phyloP scores from a whole-genome alignment of 2,888 invertebrate species.

The Meta bourneti region DNA sequence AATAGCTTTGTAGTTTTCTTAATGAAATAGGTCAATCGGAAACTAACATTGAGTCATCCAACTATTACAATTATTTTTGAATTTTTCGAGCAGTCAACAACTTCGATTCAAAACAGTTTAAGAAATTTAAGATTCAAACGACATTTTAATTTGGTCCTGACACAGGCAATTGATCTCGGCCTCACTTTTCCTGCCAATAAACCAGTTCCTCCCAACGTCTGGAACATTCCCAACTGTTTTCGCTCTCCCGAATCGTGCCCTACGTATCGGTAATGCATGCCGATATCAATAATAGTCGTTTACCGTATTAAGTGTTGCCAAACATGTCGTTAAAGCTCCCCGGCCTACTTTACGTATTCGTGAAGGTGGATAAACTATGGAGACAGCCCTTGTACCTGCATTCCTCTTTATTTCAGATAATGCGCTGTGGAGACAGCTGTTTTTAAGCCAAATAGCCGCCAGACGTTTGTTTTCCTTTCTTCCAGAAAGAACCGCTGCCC shows the following conservation, averaged over 20 bases:
- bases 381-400: conserved; percentile 65
- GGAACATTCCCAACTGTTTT: not conserved
- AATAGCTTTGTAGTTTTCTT: no score
- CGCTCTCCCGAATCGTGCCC: not conserved
- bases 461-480: not conserved
- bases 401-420: conserved; percentile 47
- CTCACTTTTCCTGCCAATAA: no score
- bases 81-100: no score
- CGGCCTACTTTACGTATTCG: conserved; percentile 62
- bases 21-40: no score
- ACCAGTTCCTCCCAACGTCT: not conserved
- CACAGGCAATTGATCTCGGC: no score
- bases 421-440: conserved; percentile 43
- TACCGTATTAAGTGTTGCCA: conserved; percentile 47
- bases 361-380: conserved; percentile 46
- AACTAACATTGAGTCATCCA: no score
- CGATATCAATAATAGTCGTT: conserved; percentile 32
- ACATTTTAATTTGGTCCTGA: no score
- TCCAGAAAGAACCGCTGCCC: not conserved
- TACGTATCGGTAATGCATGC: conserved; percentile 3
- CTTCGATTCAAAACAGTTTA: no score
- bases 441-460: conserved; percentile 56
- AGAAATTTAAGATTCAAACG: no score
- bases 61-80: no score
- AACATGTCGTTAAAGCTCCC: conserved; percentile 37